Evolutionary conservation across 2,797 vertebrate genomes (phyloP).

Genomic region (Diplodus sargus): DNA sequence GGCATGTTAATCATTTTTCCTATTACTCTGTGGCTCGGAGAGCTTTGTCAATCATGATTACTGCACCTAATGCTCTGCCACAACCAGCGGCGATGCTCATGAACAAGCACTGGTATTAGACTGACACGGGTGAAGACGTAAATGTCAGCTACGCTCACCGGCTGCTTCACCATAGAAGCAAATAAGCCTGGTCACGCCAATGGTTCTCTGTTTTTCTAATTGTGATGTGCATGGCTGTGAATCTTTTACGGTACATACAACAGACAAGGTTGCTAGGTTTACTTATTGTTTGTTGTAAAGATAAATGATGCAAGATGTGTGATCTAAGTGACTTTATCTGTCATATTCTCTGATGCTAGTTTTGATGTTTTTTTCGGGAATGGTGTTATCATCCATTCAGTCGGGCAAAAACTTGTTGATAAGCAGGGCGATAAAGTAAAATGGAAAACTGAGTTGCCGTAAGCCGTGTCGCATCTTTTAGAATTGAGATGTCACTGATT

Average conservation of each 20-base stretch:
- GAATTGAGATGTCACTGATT: not conserved
- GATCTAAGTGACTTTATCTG: not conserved
- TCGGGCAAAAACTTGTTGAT: not conserved
- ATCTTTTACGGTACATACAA: not conserved
- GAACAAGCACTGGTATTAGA: not conserved
- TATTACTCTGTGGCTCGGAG: slow-evolving; percentile 5
- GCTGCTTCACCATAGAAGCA: not conserved
- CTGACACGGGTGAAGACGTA: not conserved
- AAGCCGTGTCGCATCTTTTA: no score
- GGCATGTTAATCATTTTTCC: slow-evolving; percentile 54
- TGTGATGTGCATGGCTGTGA: slow-evolving; percentile 11
- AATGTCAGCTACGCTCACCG: not conserved
- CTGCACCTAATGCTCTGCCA: slow-evolving; percentile 22
- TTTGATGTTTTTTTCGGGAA: not conserved
- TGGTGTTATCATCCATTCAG: not conserved
- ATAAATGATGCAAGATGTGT: not conserved
- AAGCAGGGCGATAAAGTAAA: not conserved
- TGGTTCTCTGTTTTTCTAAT: not conserved
- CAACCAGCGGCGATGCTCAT: not conserved
- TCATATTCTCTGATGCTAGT: not conserved
- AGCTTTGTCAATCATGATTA: slow-evolving; percentile 21
- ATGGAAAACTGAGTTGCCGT: not conserved
- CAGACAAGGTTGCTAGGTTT: not conserved
- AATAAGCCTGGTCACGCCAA: not conserved
- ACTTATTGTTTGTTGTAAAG: slow-evolving; percentile 5